Conservation (phyloP, 1,140 invertebrate species). For the Macrosteles quadrilineatus region DNA sequence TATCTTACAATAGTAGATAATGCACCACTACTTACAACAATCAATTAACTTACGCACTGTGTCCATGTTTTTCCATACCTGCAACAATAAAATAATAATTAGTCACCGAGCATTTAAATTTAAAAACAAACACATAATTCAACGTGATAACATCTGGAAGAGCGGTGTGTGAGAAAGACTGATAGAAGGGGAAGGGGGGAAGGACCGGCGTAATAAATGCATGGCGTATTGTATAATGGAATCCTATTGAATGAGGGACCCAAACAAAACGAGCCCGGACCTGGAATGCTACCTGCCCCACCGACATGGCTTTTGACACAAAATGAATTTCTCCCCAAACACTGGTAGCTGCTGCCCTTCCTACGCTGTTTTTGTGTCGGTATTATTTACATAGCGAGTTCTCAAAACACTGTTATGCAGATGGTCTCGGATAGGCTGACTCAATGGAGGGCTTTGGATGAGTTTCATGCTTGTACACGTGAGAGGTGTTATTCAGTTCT, state of each 20-base stretch:
- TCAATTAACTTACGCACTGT: too few species aligned
- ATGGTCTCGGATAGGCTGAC: not conserved
- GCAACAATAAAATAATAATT: too few species aligned
- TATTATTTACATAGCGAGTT: constrained; percentile 5
- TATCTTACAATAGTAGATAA: too few species aligned
- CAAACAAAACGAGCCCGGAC: not conserved
- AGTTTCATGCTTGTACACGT: too few species aligned
- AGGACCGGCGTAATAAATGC: constrained; percentile 15
- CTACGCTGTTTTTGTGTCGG: not conserved
- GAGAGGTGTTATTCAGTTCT: too few species aligned
- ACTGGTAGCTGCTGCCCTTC: not conserved
- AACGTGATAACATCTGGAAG: too few species aligned
- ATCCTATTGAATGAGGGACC: constrained; percentile 19
- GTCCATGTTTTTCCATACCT: too few species aligned
- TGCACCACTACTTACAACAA: too few species aligned
- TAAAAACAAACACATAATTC: too few species aligned
- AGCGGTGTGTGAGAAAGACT: too few species aligned
- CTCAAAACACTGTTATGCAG: constrained; percentile 1
- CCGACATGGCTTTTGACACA: constrained; percentile 13
- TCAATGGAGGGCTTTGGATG: too few species aligned
- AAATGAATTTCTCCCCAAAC: constrained; percentile 16
- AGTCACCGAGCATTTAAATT: too few species aligned
- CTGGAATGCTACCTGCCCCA: constrained; percentile 13
- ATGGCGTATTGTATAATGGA: constrained; percentile 25
- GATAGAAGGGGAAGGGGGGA: not conserved